phyloP scores from a whole-genome alignment of 35 echinoderm and acorn worm genomes.

The Diadema setosum region DNA sequence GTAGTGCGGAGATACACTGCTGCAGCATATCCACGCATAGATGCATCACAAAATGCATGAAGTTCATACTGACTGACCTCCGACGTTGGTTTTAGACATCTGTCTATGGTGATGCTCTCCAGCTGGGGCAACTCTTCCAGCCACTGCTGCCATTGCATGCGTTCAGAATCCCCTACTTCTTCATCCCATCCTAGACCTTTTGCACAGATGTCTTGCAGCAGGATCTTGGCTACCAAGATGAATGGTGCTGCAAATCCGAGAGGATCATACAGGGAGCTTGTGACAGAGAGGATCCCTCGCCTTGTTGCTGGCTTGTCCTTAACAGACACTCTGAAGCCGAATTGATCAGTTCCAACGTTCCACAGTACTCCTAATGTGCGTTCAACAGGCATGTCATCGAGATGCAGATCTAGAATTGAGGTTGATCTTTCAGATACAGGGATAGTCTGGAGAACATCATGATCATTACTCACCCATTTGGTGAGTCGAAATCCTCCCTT shows the following conservation, averaged over 20 bases:
- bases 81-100: neutral
- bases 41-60: too few relatives aligned
- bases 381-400: neutral
- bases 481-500: neutral
- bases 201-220: neutral
- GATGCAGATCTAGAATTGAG: neutral
- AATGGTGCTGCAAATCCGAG: too few relatives aligned
- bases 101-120: neutral
- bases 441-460: too few relatives aligned
- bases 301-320: too few relatives aligned
- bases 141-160: too few relatives aligned
- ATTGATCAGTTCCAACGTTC: neutral
- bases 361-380: neutral
- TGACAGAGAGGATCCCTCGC: too few relatives aligned
- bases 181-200: neutral
- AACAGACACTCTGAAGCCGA: neutral
- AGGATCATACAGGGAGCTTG: too few relatives aligned
- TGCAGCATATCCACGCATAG: too few relatives aligned
- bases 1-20: too few relatives aligned
- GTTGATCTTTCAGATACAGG: conserved; percentile 2
- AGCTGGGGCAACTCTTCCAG: neutral
- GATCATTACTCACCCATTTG: too few relatives aligned
- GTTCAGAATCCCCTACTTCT: neutral
- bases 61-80: neutral
- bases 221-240: too few relatives aligned